Evolutionary conservation across 2,113 vertebrate species (phyloP).

Genomic region (Scopus umbretta): DNA sequence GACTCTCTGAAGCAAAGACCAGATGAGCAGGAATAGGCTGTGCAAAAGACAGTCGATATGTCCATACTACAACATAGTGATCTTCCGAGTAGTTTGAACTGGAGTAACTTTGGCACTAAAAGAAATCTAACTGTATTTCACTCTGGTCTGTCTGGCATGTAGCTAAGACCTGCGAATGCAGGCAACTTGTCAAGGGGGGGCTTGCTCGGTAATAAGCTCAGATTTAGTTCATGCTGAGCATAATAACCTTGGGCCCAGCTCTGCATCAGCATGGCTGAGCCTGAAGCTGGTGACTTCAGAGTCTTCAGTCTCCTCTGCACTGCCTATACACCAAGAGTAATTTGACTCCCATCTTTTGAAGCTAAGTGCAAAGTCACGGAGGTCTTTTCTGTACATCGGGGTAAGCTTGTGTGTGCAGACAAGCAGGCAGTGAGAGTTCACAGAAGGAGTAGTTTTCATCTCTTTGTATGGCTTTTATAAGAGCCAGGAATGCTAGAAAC

Average conservation of each 20-base stretch:
- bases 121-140: not conserved
- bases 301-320: not conserved
- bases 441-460: not conserved
- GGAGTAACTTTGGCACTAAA: too few species aligned
- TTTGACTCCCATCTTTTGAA: not conserved
- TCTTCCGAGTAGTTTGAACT: not conserved
- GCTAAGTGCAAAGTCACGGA: not conserved
- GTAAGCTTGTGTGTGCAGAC: not conserved
- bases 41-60: not conserved
- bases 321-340: not conserved
- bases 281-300: not conserved
- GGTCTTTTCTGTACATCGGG: not conserved
- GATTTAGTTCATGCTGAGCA: not conserved
- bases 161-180: not conserved
- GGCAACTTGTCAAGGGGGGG: not conserved
- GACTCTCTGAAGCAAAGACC: not conserved
- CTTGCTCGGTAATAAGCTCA: not conserved
- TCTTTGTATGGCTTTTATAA: not conserved
- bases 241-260: not conserved
- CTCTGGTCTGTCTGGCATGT: not conserved
- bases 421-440: not conserved
- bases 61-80: not conserved
- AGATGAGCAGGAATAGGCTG: not conserved
- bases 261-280: not conserved
- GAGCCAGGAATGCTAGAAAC: not conserved